A percentile compares a stretch with the other conserved stretches of the same genome.
These are phyloP conservation scores for Saccostrea glomerata DNA, from an alignment of 1,140 invertebrate genomes.

Conservation along the genomic window DNA sequence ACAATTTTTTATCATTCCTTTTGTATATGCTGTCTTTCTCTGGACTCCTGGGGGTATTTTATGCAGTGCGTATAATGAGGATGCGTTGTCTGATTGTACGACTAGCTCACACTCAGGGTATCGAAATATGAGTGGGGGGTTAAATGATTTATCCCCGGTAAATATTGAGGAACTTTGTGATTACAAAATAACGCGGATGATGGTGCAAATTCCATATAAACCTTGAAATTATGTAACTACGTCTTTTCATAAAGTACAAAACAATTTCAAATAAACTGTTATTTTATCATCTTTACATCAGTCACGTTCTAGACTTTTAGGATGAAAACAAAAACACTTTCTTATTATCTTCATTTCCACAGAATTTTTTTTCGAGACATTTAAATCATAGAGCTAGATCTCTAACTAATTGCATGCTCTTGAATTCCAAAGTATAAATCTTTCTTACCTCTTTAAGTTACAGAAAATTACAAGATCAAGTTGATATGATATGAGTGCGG, in stretches of 20 bases:
- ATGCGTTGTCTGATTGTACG: not conserved
- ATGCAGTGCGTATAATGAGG: not conserved
- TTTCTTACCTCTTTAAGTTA: not conserved
- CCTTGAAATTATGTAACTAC: not conserved
- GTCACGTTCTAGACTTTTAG: not conserved
- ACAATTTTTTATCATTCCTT: not conserved
- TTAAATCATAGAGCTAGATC: not conserved
- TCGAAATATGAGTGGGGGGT: conserved; percentile 16
- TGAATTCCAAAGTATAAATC: not conserved
- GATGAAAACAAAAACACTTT: not conserved
- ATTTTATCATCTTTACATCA: not conserved
- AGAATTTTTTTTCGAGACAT: not conserved
- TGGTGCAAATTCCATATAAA: conserved; percentile 23
- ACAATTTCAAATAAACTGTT: not conserved
- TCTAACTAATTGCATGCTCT: not conserved
- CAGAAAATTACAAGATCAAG: not conserved
- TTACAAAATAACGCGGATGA: not conserved
- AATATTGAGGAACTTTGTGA: not conserved
- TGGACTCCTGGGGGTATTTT: conserved; percentile 19
- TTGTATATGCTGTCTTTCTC: not conserved
- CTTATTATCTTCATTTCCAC: not conserved
- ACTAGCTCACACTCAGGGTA: not conserved
- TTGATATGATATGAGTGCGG: not conserved
- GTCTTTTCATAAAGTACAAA: not conserved
- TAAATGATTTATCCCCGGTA: not conserved